A percentile compares a stretch with the other conserved stretches of the same genome.
These are phyloP conservation scores for Nematostella vectensis DNA, from an alignment of 92 coral and sea anemone genomes.

Conservation along the genomic window DNA sequence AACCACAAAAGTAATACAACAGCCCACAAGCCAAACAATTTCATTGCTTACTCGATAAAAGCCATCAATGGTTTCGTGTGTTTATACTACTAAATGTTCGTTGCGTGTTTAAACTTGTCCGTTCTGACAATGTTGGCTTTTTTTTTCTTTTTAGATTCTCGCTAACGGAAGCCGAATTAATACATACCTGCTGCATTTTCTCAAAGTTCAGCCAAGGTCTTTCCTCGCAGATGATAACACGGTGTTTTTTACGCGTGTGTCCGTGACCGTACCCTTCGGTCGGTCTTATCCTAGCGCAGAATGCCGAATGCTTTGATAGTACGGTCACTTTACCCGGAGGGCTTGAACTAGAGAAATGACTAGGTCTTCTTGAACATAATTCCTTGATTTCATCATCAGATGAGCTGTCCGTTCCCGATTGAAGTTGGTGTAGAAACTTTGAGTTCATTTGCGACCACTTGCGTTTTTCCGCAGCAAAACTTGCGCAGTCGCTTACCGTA, in stretches of 20 bases:
- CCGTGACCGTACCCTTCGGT: slow-evolving; percentile 46
- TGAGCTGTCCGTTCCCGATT: slow-evolving; percentile 90
- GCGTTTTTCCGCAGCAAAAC: slow-evolving; percentile 78
- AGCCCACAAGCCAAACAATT: not conserved
- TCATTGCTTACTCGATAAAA: not conserved
- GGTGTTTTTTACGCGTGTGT: slow-evolving; percentile 85
- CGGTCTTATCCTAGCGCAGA: slow-evolving; percentile 68
- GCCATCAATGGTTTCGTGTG: not conserved
- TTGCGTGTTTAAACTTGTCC: slow-evolving; percentile 24
- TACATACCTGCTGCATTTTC: slow-evolving; percentile 97
- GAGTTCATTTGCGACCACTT: slow-evolving; percentile 91
- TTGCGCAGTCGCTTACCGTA: slow-evolving; percentile 3
- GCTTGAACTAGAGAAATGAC: slow-evolving; percentile 51
- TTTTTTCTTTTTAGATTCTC: too few species aligned
- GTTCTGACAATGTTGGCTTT: too few species aligned
- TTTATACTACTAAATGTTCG: not conserved
- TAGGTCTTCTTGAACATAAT: slow-evolving; percentile 57
- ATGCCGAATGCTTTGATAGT: slow-evolving; percentile 81
- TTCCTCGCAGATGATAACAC: slow-evolving; percentile 67
- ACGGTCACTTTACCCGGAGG: slow-evolving; percentile 94
- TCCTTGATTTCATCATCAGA: slow-evolving; percentile 99
- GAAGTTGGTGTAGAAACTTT: slow-evolving; percentile 51
- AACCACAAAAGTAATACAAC: slow-evolving; percentile 1
- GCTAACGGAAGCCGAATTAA: too few species aligned
- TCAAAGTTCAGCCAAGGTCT: slow-evolving; percentile 94